Percentiles rank a stretch among this genome's conserved stretches.
phyloP scores from a whole-genome alignment of 2,797 vertebrate genomes.

The Bucorvus abyssinicus region DNA sequence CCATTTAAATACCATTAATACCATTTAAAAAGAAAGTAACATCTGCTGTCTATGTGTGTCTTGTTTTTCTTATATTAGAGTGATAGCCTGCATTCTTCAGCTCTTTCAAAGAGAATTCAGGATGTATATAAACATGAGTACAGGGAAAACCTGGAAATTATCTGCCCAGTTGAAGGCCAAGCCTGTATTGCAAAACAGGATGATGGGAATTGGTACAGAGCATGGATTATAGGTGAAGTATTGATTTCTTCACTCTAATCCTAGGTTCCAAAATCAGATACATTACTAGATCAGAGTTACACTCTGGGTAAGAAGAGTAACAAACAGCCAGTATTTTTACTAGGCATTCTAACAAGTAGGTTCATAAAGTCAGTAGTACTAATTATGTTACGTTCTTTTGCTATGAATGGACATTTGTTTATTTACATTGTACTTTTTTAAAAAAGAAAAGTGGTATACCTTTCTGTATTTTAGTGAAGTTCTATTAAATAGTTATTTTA shows the following conservation, averaged over 20 bases:
- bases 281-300: background rate
- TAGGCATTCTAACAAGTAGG: background rate
- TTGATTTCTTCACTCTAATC: background rate
- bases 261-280: background rate
- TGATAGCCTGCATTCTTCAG: constrained; percentile 1
- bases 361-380: background rate
- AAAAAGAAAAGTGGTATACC: accelerated
- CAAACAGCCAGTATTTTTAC: background rate
- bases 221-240: constrained; percentile 74
- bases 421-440: background rate
- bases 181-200: constrained; percentile 75
- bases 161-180: constrained; percentile 72
- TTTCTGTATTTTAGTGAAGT: background rate
- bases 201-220: constrained; percentile 79
- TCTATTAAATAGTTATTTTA: background rate
- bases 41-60: background rate
- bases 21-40: no score
- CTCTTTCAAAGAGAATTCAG: constrained; percentile 35
- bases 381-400: background rate
- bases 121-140: constrained; percentile 62
- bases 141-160: constrained; percentile 58
- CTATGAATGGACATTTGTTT: background rate
- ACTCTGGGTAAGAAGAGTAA: background rate
- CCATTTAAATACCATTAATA: background rate
- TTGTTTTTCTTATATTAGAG: constrained; percentile 47